Evolutionary conservation across 2,113 vertebrate species (phyloP).

Genomic region (Murina feae): DNA sequence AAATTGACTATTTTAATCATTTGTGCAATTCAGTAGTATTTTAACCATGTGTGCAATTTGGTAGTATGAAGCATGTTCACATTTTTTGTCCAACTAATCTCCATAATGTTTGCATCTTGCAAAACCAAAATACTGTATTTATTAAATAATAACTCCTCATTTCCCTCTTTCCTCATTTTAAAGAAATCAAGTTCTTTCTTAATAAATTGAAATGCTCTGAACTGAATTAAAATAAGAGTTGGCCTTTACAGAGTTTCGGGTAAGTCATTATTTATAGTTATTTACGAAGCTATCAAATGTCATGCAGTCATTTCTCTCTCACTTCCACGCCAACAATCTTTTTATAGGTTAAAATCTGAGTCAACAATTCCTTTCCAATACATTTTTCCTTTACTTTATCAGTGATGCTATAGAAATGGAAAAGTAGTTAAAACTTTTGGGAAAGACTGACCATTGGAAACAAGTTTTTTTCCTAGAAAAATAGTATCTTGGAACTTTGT

Average conservation of each 20-base stretch:
- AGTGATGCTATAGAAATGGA: neutral
- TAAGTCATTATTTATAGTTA: slow-evolving; percentile 10
- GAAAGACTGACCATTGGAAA: neutral
- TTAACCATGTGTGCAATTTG: neutral
- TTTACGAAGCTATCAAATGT: neutral
- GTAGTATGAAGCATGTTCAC: neutral
- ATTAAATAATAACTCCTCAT: neutral
- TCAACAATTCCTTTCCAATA: neutral
- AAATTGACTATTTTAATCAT: neutral
- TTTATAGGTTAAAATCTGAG: slow-evolving; percentile 37
- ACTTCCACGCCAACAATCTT: neutral
- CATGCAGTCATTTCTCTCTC: neutral
- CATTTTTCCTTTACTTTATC: neutral
- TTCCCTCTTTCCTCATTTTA: neutral
- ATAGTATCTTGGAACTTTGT: neutral
- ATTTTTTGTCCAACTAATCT: neutral
- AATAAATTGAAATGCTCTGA: slow-evolving; percentile 28
- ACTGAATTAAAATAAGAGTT: neutral
- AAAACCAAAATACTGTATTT: neutral
- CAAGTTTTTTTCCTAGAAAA: neutral
- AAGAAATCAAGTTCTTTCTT: neutral
- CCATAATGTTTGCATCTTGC: neutral
- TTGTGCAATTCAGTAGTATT: neutral
- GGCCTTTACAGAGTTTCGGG: neutral
- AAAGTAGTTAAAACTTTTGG: neutral